Percentiles rank a stretch among this genome's conserved stretches.
phyloP scores from a whole-genome alignment of 2,888 invertebrate genomes.

The Augiades crinisus region DNA sequence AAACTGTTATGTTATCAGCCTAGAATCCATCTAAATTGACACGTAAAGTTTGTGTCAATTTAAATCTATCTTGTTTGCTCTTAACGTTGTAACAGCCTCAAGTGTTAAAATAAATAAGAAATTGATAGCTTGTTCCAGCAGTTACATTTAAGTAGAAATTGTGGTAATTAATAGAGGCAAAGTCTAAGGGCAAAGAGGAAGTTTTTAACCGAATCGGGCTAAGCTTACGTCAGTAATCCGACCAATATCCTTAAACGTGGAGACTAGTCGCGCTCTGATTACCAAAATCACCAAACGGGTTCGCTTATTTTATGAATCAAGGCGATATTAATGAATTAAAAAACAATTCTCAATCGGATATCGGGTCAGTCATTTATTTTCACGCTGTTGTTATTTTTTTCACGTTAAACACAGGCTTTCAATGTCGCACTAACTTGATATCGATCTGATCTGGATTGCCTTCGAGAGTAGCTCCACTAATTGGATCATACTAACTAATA shows the following conservation, averaged over 20 bases:
- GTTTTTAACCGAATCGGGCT: not conserved
- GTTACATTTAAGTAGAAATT: conserved; percentile 2
- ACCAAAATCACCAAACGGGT: conserved; percentile 6
- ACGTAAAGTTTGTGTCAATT: too few relatives aligned
- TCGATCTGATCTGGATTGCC: conserved; percentile 21
- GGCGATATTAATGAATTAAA: conserved; percentile 20
- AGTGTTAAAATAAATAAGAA: too few relatives aligned
- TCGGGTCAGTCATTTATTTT: conserved; percentile 20
- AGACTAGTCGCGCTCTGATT: conserved; percentile 15
- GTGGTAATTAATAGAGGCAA: not conserved
- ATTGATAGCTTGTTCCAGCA: not conserved
- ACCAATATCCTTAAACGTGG: conserved; percentile 14
- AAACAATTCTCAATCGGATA: conserved; percentile 14
- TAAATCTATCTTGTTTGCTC: too few relatives aligned
- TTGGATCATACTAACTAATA: conserved; percentile 29
- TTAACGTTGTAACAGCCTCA: too few relatives aligned
- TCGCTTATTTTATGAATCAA: conserved; percentile 19
- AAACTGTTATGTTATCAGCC: too few relatives aligned
- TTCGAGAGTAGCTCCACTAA: conserved; percentile 23
- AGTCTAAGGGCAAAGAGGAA: too few relatives aligned
- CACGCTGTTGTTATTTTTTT: conserved; percentile 18
- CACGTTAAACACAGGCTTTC: conserved; percentile 13
- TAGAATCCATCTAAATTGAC: too few relatives aligned
- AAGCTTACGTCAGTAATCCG: conserved; percentile 18
- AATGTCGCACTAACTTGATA: conserved; percentile 18